Conservation (phyloP, 2,113 vertebrate species). For the Prietella phreatophila region DNA sequence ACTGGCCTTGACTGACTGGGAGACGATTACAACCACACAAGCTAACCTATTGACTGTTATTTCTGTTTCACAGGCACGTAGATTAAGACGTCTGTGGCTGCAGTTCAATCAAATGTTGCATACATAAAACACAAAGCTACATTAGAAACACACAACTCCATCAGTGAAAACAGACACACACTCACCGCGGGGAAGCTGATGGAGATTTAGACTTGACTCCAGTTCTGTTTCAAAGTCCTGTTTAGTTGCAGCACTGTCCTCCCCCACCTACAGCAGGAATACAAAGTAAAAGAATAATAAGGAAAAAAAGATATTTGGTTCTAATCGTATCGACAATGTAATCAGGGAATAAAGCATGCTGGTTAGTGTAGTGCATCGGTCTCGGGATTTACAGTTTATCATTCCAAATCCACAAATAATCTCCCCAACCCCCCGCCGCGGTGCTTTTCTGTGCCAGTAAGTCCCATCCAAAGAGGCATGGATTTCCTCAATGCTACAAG, state of each 20-base stretch:
- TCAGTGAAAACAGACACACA: neutral
- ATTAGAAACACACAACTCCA: neutral
- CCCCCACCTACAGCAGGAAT: neutral
- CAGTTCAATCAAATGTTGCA: neutral
- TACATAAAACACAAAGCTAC: neutral
- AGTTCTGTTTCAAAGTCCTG: constrained; percentile 10
- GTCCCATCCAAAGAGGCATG: neutral
- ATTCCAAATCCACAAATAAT: neutral
- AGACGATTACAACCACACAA: neutral
- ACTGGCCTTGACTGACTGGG: neutral
- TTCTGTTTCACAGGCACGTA: neutral
- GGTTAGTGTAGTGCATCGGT: neutral
- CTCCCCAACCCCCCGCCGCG: neutral
- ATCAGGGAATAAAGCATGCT: neutral
- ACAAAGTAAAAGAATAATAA: neutral
- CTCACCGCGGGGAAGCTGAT: constrained; percentile 33
- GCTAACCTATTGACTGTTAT: neutral
- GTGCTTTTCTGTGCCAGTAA: neutral
- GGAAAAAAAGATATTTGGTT: neutral
- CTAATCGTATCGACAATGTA: neutral
- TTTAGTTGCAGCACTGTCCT: neutral
- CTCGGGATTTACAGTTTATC: neutral
- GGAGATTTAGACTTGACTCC: neutral
- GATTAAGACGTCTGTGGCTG: neutral
- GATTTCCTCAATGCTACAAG: neutral